A percentile compares a stretch with the other conserved stretches of the same genome.
Conservation (phyloP, 2,888 invertebrate genomes). For the Prostheceraeus crozeri region DNA sequence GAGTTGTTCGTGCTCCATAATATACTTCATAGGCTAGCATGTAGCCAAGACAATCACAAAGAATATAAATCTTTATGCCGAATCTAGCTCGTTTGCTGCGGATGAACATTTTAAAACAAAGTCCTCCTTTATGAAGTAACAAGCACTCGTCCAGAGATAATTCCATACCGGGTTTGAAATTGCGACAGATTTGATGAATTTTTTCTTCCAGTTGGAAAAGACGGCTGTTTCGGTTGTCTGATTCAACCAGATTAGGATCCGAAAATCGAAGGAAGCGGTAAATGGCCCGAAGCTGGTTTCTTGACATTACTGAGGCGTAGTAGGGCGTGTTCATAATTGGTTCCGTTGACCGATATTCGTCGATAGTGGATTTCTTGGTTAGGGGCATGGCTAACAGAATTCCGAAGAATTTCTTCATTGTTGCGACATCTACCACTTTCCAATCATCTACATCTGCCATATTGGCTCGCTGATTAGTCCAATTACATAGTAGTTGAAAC, state of each 20-base stretch:
- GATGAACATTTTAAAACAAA: conserved; percentile 5
- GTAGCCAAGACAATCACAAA: background rate
- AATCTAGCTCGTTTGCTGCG: background rate
- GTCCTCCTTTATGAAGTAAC: conserved; percentile 5
- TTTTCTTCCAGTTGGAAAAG: background rate
- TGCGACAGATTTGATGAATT: background rate
- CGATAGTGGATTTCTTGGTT: background rate
- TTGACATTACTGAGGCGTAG: background rate
- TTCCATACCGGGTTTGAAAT: background rate
- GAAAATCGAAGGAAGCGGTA: background rate
- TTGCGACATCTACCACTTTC: background rate
- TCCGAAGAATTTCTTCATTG: conserved; percentile 21
- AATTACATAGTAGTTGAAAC: conserved; percentile 12
- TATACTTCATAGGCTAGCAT: background rate
- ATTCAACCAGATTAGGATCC: conserved; percentile 4
- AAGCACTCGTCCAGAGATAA: conserved; percentile 1
- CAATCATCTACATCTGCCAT: background rate
- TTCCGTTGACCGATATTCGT: background rate
- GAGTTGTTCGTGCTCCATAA: background rate
- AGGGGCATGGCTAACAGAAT: conserved; percentile 1
- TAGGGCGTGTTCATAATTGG: conserved; percentile 1
- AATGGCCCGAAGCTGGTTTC: background rate
- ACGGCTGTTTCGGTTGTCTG: conserved; percentile 3
- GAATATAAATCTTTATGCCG: conserved; percentile 1
- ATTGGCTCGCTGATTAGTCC: background rate